phyloP scores from a whole-genome alignment of 2,888 invertebrate genomes.

The Ptychoptera contaminata region DNA sequence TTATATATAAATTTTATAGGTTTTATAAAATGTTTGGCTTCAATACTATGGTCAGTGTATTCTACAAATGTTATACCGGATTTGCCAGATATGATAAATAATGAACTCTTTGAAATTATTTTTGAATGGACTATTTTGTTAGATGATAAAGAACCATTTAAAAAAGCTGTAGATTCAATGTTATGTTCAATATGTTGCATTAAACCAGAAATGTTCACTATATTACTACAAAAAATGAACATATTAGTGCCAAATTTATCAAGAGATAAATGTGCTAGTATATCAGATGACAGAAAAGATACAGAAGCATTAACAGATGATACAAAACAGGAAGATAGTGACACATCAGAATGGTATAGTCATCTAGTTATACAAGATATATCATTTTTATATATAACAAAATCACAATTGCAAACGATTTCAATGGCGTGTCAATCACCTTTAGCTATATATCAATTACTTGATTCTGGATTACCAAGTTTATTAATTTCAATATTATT shows the following conservation, averaged over 20 bases:
- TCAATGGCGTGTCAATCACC: conserved; percentile 70
- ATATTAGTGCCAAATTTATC: conserved; percentile 38
- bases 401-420: conserved; percentile 56
- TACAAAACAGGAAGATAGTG: conserved; percentile 36
- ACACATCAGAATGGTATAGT: conserved; percentile 39
- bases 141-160: conserved; percentile 53
- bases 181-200: conserved; percentile 78
- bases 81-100: conserved; percentile 50
- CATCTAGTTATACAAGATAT: conserved; percentile 39
- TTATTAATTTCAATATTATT: conserved; percentile 46
- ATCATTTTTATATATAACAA: conserved; percentile 37
- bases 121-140: conserved; percentile 63
- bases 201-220: conserved; percentile 58
- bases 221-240: conserved; percentile 56
- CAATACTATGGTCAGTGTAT: conserved; percentile 62
- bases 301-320: conserved; percentile 50
- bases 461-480: conserved; percentile 58
- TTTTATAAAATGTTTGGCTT: conserved; percentile 61
- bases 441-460: conserved; percentile 54
- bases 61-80: conserved; percentile 44
- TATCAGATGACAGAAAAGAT: conserved; percentile 36
- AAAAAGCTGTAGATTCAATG: conserved; percentile 71
- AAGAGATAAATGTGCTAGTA: conserved; percentile 35
- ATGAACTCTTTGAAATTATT: conserved; percentile 59
- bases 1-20: conserved; percentile 7